Evolutionary conservation across 2,113 vertebrate species (phyloP).

Genomic region (Rhinopomastus cyanomelas): DNA sequence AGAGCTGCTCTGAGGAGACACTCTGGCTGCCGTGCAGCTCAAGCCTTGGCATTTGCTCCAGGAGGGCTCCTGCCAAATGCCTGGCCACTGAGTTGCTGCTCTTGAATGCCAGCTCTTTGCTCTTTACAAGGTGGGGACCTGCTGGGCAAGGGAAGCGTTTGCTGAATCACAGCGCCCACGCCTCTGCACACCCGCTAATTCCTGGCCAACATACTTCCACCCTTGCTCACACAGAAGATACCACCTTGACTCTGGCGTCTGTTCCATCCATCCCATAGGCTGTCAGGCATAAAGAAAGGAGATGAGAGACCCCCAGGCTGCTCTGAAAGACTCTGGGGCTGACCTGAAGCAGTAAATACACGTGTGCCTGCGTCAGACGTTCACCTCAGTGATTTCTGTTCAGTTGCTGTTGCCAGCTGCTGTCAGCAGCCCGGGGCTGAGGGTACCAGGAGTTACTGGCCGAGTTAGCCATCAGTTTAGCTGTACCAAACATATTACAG

Average conservation of each 20-base stretch:
- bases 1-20: not conserved
- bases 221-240: constrained; percentile 4
- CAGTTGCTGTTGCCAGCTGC: not conserved
- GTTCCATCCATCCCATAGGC: not conserved
- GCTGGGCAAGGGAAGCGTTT: not conserved
- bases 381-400: not conserved
- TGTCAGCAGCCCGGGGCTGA: rapidly evolving
- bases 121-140: not conserved
- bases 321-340: not conserved
- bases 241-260: constrained; percentile 4
- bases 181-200: not conserved
- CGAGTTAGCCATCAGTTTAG: not conserved
- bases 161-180: constrained; percentile 22
- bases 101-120: not conserved
- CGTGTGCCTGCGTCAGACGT: not conserved
- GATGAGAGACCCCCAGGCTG: not conserved
- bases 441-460: not conserved
- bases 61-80: not conserved
- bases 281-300: not conserved
- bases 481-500: not conserved
- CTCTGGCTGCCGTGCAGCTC: not conserved
- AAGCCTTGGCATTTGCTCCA: not conserved
- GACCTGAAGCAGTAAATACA: not conserved
- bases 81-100: not conserved
- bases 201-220: constrained; percentile 3